A percentile compares a stretch with the other conserved stretches of the same genome.
Conservation (phyloP, 2,888 invertebrate genomes). For the Sinohyriopsis cumingii region DNA sequence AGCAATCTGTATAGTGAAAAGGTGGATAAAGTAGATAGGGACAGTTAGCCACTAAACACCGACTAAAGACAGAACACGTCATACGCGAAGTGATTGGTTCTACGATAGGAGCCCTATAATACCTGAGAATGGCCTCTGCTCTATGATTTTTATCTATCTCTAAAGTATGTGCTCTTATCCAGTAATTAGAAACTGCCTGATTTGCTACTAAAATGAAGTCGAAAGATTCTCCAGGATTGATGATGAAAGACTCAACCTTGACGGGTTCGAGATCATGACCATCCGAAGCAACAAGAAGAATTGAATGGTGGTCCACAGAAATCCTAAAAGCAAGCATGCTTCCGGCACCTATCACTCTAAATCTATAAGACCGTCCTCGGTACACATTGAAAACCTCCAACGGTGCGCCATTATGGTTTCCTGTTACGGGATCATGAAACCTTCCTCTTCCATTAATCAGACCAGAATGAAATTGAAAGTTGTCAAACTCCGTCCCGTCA, state of each 20-base stretch:
- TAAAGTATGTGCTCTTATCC: constrained; percentile 50
- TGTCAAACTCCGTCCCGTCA: constrained; percentile 37
- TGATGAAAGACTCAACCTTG: constrained; percentile 42
- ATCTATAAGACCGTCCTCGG: constrained; percentile 35
- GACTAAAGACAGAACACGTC: constrained; percentile 21
- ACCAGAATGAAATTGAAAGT: constrained; percentile 40
- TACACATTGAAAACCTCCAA: constrained; percentile 39
- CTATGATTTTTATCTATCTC: constrained; percentile 28
- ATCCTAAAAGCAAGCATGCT: constrained; percentile 46
- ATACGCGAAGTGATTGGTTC: constrained; percentile 31
- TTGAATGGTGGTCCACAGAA: constrained; percentile 47
- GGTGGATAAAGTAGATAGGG: constrained; percentile 43
- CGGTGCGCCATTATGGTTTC: constrained; percentile 37
- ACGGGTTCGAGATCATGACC: constrained; percentile 49
- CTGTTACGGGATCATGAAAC: constrained; percentile 24
- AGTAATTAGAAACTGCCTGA: constrained; percentile 48
- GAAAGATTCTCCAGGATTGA: constrained; percentile 54
- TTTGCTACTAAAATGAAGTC: constrained; percentile 53
- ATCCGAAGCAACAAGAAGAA: constrained; percentile 53
- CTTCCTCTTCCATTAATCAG: constrained; percentile 57
- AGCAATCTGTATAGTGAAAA: constrained; percentile 20
- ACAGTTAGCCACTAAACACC: constrained; percentile 49
- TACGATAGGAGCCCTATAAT: constrained; percentile 23
- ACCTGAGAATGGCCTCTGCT: constrained; percentile 45
- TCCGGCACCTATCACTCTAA: constrained; percentile 52